Base-by-base conservation (phyloP, 1,140 invertebrate species). In the Pachyrhynchus sulphureomaculatus region DNA sequence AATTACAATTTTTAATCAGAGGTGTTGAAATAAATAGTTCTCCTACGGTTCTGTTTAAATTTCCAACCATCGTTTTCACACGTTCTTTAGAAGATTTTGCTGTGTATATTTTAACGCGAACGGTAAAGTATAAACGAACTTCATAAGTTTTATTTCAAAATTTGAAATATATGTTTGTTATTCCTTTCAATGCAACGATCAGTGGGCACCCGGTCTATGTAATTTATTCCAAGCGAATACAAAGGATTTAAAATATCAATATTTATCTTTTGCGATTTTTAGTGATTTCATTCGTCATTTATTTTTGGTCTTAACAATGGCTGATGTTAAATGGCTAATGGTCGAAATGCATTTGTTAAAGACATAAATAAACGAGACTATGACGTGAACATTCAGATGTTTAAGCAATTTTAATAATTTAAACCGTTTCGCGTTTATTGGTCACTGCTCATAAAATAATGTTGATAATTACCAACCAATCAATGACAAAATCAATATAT, bases 111-210 rank as follows among this genome's bases (percentile, higher is more conserved):
- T 51, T 12, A 29, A 51, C 29, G 48, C 36, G 21, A 51, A 51
- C 48, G 48, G 4, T 51, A 51, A 51, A 51, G 20, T 56, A 45
- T 44, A 45, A 47, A 47, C 44, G 15, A 47, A 47, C 44, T 47
- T 47, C 21, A 32, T 9, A 47, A 34, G 41, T 23, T 45, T 17
- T 56, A 56, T 45, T 44, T 56, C 21, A 56, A 34, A 44, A 5
- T 56, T 56, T 44, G 41, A 56, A 17, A 36, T 56, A 56, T 56
- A 15, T 45, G 53, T 56, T 56, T 56, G 41, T 56, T 56, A 56
- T 56, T 56, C 53, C 53, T 56, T 56, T 56, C 53, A 56, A 29
- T 56, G 15, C 33, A 56, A 56, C 53, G 34, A 56, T 56, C 53
- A 56, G 53, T 45, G 53, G 44, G 53, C 53, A 56, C 53, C 53